Evolutionary conservation across 2,797 vertebrate species (phyloP), one percentile per base, ranked within the genome.

Genomic region (Peromyscus eremicus): DNA sequence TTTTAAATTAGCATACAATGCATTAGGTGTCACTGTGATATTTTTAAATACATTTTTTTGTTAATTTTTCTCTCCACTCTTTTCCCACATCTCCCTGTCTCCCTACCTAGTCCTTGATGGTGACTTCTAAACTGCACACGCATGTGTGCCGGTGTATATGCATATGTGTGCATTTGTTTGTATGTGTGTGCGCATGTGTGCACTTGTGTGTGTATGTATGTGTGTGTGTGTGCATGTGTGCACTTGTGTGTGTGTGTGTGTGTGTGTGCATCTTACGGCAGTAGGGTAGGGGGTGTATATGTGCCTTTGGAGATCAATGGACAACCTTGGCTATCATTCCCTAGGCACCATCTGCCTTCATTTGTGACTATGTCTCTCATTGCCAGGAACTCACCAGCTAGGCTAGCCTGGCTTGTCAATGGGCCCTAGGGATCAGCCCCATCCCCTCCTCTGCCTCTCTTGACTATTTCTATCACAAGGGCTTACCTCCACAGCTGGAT

Each of bases 41-140:
- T 14, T 4, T 84, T 85, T 29, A 40, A 49, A 85, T 66, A 21
- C 17, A 66, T 14, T 68, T 62, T 37, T 16, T 3, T 32, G 2
- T 83, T 66, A 40, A 32, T 46, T 34, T 49, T 68, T 8, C 29
- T 66, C 62, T 62, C 17, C 6, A 49, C 8, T 46, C 11, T 85
- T 85, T 68, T 21, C 43, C 43, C 82, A 12, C 32, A 84, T 46
- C 82, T 5, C 19, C 17, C 37, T 62, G 29, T 85, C n/a, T n/a
- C n/a, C n/a, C n/a, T n/a, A n/a, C n/a, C n/a, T n/a, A n/a, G n/a
- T n/a, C n/a, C n/a, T 34, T n/a, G 4, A 85, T 84, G 23, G 73
- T 92, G 52, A 87, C 57, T 90, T 95, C 52, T 82, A 83, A 90
- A 73, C 80, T 68, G 19, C 85, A 19, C 27, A 23, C 32, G 29